phyloP scores from a whole-genome alignment of 1,140 invertebrate species.

The Scaptodrosophila lebanonensis region DNA sequence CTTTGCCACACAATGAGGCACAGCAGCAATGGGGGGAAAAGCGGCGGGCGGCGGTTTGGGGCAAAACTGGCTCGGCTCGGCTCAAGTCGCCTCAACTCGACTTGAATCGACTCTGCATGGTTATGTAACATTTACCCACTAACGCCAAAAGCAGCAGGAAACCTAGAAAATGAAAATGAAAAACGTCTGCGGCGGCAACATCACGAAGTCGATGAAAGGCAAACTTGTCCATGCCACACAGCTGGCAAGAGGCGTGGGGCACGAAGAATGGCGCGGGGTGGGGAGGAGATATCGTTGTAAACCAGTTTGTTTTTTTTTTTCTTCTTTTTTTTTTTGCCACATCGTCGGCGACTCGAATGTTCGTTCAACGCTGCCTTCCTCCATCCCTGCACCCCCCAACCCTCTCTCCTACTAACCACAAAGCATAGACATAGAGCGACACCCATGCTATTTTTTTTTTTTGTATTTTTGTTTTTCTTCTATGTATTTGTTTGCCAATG shows the following conservation, averaged over 20 bases:
- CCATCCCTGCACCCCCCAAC: too few relatives aligned
- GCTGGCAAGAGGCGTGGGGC: too few relatives aligned
- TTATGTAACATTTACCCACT: conserved; percentile 74
- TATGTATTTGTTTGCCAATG: too few relatives aligned
- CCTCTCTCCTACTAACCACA: too few relatives aligned
- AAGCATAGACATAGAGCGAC: too few relatives aligned
- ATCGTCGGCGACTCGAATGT: too few relatives aligned
- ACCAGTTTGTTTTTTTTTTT: too few relatives aligned
- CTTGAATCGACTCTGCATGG: conserved; percentile 18
- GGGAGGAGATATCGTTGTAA: conserved; percentile 29
- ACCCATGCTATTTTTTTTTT: too few relatives aligned
- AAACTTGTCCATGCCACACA: conserved; percentile 41
- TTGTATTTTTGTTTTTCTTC: too few relatives aligned
- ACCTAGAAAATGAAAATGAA: conserved; percentile 69
- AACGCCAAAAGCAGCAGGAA: conserved; percentile 70
- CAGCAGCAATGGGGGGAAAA: conserved; percentile 3
- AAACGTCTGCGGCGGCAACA: conserved; percentile 42
- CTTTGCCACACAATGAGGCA: conserved; percentile 28
- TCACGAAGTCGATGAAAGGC: conserved; percentile 49
- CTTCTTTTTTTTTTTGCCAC: too few relatives aligned
- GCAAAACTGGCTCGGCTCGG: conserved; percentile 20
- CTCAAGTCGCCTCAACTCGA: conserved; percentile 16
- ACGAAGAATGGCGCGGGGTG: too few relatives aligned
- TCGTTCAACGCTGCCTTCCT: too few relatives aligned
- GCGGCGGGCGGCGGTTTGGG: not conserved